Evolutionary conservation across 2,797 vertebrate species (phyloP).

Genomic region (Eulemur coronatus): DNA sequence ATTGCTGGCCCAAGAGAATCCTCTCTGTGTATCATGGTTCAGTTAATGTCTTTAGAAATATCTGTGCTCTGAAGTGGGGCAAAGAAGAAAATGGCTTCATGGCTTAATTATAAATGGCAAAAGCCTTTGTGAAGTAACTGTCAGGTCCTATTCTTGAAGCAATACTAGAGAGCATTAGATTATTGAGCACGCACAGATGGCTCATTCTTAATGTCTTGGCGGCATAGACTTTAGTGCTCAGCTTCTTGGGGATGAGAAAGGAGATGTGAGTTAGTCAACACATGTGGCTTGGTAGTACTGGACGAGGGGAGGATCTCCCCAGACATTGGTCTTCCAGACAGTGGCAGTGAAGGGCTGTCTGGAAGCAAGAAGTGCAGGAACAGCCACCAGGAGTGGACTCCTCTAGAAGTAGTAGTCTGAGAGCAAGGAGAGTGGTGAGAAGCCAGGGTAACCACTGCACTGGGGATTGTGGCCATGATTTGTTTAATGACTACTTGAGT

Average conservation of each 20-base stretch:
- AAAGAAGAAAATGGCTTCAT: not conserved
- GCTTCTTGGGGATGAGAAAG: not conserved
- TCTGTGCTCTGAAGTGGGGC: not conserved
- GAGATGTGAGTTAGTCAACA: not conserved
- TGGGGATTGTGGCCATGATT: not conserved
- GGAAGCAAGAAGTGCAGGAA: not conserved
- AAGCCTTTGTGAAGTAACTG: not conserved
- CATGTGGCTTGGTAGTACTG: not conserved
- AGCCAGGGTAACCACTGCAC: not conserved
- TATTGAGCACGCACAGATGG: not conserved
- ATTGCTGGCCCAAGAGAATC: not conserved
- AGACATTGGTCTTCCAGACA: not conserved
- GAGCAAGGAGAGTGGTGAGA: not conserved
- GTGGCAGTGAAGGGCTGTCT: not conserved
- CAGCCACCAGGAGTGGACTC: not conserved
- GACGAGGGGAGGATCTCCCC: not conserved
- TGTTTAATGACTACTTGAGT: not conserved
- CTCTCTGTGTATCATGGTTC: not conserved
- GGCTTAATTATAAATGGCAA: not conserved
- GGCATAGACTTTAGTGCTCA: not conserved
- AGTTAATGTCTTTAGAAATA: conserved; percentile 2
- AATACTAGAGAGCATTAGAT: not conserved
- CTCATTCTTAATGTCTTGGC: not conserved
- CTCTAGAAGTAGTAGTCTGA: not conserved
- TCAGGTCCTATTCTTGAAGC: not conserved